Conservation (phyloP, 2,888 invertebrate genomes). For the Hydriomena furcata region DNA sequence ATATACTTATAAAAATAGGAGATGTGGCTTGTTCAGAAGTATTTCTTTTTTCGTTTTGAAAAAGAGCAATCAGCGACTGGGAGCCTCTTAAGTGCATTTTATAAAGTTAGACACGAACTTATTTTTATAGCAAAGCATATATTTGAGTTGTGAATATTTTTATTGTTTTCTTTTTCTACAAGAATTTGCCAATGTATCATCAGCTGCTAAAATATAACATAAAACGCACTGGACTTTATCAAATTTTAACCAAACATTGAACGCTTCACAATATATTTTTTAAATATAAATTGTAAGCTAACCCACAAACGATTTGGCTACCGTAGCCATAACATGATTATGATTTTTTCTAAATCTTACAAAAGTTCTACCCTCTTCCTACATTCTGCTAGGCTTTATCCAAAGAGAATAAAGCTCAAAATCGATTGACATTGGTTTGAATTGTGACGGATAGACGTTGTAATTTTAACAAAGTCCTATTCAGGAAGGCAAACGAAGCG, state of each 20-base stretch:
- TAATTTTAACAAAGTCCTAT: slow-evolving; percentile 57
- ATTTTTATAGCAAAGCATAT: too few species aligned
- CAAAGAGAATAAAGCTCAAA: slow-evolving; percentile 31
- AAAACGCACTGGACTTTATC: slow-evolving; percentile 23
- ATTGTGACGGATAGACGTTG: slow-evolving; percentile 32
- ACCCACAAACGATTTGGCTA: slow-evolving; percentile 68
- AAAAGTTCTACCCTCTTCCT: slow-evolving; percentile 10
- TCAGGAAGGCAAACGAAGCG: slow-evolving; percentile 70
- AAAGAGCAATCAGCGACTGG: too few species aligned
- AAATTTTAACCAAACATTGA: slow-evolving; percentile 27
- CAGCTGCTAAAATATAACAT: slow-evolving; percentile 32
- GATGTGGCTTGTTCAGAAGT: too few species aligned
- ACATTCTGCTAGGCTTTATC: slow-evolving; percentile 30
- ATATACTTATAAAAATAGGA: too few species aligned
- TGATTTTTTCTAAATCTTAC: slow-evolving; percentile 51
- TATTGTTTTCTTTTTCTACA: background rate
- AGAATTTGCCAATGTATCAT: background rate
- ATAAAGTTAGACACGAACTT: too few species aligned
- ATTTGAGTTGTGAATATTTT: too few species aligned
- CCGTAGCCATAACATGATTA: slow-evolving; percentile 73
- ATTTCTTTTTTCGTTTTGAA: too few species aligned
- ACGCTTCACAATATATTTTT: slow-evolving; percentile 33
- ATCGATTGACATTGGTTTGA: slow-evolving; percentile 22
- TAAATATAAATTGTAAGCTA: slow-evolving; percentile 48
- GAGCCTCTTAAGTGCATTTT: too few species aligned